Evolutionary conservation across 1,140 invertebrate species (phyloP).

Genomic region (Amyelois transitella): DNA sequence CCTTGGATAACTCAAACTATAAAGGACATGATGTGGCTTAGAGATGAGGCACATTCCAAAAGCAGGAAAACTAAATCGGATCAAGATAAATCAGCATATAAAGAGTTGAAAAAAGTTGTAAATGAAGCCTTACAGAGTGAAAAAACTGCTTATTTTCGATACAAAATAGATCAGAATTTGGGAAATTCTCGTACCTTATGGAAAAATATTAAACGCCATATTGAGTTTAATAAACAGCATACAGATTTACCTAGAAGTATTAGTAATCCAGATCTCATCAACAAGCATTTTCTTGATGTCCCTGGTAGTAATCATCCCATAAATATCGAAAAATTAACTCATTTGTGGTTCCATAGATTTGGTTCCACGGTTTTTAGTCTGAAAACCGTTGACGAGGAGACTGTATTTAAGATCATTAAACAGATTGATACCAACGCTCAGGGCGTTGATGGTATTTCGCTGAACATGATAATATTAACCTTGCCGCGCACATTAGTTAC

Average conservation of each 20-base stretch:
- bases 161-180: neutral
- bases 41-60: neutral
- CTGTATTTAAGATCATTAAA: slow-evolving; percentile 1
- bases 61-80: neutral
- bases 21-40: slow-evolving; percentile 5
- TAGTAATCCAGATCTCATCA: slow-evolving; percentile 3
- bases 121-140: neutral
- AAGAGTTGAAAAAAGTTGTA: neutral
- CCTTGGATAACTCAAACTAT: slow-evolving; percentile 8
- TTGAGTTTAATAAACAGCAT: neutral
- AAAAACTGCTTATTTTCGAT: slow-evolving; percentile 7
- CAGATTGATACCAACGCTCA: slow-evolving; percentile 4
- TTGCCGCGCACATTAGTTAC: slow-evolving; percentile 1
- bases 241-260: neutral
- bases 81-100: neutral
- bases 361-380: no score
- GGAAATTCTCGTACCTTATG: neutral
- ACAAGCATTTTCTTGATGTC: slow-evolving; percentile 3
- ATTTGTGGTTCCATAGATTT: no score
- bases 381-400: slow-evolving; percentile 1
- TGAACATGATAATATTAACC: slow-evolving; percentile 7
- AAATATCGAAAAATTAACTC: no score
- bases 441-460: slow-evolving; percentile 4
- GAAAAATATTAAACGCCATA: slow-evolving; percentile 2
- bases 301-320: neutral